Base-by-base conservation (phyloP, 2,888 invertebrate species). In the Macrophya annulata region DNA sequence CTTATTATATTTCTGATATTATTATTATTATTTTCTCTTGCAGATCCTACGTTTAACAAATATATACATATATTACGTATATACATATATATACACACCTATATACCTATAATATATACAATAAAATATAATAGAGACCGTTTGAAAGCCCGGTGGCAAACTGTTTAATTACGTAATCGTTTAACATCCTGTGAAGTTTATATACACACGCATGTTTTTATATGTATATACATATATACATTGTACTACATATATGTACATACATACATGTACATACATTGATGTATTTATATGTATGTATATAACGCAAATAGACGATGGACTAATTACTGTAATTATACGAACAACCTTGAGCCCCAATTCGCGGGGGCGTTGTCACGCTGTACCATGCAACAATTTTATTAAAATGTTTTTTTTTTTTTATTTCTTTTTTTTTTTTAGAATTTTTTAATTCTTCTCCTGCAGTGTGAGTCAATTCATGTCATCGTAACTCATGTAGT, bases 301-400 rank as follows among this genome's bases (percentile, higher is more conserved):
- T 68, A 45, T 72, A 45, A 72, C 43, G 72, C 45, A 43, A 72
- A 43, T 37, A 68, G 68, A 43, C 43, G 45, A 72, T 45, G 45
- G n/a, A 72, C 72, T 45, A 72, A 72, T 72, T 72, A 45, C 43
- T 45, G 9, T 72, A 72, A 72, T 43, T 72, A 72, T 45, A 45
- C 72, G n/a, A 45, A 5, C 40, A 72, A 72, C 72, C 72, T 72
- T 72, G 72, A 72, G 72, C 40, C 72, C 40, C 71, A 43, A 43
- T 72, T 72, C 9, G 72, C 72, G 10, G 9, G 72, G 21, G 71
- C 71, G 45, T 72, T 72, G 21, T 31, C 65, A 65, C 68, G n/a
- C 65, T 31, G n/a, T 37, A 1, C 71, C 17, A 0, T n/a, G 71
- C 31, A 37, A 72, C 40, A 72, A 45, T 25, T 62, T 25, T 65